Evolutionary conservation across 1,140 invertebrate genomes (phyloP), one percentile per base, ranked within the genome.

Genomic region (Aphaenogaster ashmeadi): DNA sequence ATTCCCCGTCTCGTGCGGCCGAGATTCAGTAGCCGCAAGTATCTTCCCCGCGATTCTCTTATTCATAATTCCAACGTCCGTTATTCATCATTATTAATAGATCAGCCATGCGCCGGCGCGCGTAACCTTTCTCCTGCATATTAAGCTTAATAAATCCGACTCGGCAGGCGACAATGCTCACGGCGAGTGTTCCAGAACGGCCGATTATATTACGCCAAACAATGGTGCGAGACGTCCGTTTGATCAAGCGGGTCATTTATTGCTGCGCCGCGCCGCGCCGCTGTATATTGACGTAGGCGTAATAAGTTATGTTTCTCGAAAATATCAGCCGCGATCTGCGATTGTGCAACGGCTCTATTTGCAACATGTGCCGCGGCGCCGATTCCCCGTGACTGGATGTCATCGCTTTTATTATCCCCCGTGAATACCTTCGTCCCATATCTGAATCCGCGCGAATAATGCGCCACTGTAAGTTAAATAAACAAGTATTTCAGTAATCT

Each of bases 41-140:
- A 33, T 38, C 44, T 54, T 50, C 58, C 44, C 50, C 83, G 58
- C 74, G 58, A 54, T 56, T 64, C 69, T 74, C 62, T 47, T 60
- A 47, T 74, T 47, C 38, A 60, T 66, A 80, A 87, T 81, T 81
- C 75, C 85, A 60, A 67, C 62, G 64, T 81, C 27, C 41, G 38
- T 87, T 87, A 80, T 71, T 87, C 85, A 87, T 87, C 77, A 81
- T 87, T 87, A 87, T 87, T 80, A 87, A 87, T 87, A 87, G 85
- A 87, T 80, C 75, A 33, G 50, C 64, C 33, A 71, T 80, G 50
- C 62, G 83, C 38, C 27, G 47, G 38, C 36, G 84, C 62, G 74
- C 62, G 7, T 83, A 83, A 69, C 77, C 85, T 87, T 87, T 87
- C 77, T 87, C 74, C 33, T 58, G 85, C 83, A 86, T 86, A 86